A percentile compares a stretch with the other conserved stretches of the same genome.
phyloP scores from a whole-genome alignment of 2,797 vertebrate species.

The Enteromius radiatus region DNA sequence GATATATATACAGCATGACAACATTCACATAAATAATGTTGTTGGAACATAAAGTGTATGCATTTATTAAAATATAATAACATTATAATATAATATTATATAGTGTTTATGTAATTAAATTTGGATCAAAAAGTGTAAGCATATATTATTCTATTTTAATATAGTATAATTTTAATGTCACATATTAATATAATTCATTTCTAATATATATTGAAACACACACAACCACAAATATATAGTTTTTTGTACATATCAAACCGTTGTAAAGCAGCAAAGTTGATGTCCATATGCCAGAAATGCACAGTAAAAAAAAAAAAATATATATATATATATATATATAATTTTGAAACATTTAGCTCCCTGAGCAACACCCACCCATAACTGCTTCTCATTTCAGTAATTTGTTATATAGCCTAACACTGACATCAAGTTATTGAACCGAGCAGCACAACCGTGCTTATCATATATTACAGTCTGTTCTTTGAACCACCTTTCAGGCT shows the following conservation, averaged over 20 bases:
- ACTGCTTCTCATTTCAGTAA: background rate
- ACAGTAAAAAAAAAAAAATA: no score
- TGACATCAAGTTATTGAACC: slow-evolving; percentile 16
- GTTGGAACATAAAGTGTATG: background rate
- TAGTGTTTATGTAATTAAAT: no score
- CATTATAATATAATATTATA: no score
- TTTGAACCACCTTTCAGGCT: slow-evolving; percentile 10
- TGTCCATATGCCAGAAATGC: no score
- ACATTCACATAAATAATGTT: background rate
- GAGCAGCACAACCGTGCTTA: background rate
- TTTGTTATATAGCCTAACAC: slow-evolving; percentile 29
- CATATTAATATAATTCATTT: background rate
- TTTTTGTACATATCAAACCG: no score
- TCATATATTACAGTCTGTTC: background rate
- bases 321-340: no score
- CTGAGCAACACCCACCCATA: background rate
- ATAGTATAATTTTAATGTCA: background rate
- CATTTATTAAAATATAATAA: no score
- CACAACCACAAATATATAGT: no score
- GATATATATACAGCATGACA: background rate
- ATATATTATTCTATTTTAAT: background rate
- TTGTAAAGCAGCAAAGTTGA: no score
- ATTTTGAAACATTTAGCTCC: background rate
- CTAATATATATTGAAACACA: background rate
- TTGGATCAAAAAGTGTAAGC: background rate